Percentiles rank a stretch among this genome's conserved stretches.
phyloP scores from a whole-genome alignment of 2,113 vertebrate genomes.

The Aegotheles bennettii region DNA sequence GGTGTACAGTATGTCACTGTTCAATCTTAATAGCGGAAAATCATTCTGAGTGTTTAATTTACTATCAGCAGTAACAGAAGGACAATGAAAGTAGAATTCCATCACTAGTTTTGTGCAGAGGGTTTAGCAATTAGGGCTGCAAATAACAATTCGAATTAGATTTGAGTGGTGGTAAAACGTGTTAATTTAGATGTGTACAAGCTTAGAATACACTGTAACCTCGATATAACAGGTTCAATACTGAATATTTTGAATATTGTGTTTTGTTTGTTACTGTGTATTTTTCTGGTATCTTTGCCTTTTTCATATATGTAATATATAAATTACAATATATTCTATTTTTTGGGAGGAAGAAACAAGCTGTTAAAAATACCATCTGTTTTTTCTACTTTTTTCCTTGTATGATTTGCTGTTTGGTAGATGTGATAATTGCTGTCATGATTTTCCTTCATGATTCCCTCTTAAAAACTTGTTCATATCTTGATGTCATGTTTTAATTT shows the following conservation, averaged over 20 bases:
- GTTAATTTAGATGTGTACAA: conserved; percentile 42
- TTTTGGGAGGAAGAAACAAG: background rate
- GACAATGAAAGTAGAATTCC: conserved; percentile 53
- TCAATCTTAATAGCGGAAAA: conserved; percentile 70
- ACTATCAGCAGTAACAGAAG: conserved; percentile 1
- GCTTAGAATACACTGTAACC: background rate
- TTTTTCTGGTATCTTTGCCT: background rate
- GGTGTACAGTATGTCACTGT: conserved; percentile 51
- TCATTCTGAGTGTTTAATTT: conserved; percentile 69
- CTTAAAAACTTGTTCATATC: background rate
- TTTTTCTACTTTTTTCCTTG: background rate
- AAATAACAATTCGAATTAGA: conserved; percentile 65
- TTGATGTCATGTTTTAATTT: background rate
- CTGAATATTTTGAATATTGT: background rate
- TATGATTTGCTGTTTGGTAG: background rate
- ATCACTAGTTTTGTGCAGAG: conserved; percentile 25
- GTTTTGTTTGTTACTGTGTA: background rate
- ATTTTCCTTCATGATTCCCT: background rate
- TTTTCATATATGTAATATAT: background rate
- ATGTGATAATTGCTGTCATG: background rate
- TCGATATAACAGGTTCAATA: background rate
- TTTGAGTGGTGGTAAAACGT: background rate
- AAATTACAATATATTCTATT: background rate
- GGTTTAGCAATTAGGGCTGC: conserved; percentile 30
- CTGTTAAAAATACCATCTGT: background rate